These are phyloP conservation scores for Dryoscopus gambensis DNA, from an alignment of 2,113 vertebrate genomes.

Conservation along the genomic window DNA sequence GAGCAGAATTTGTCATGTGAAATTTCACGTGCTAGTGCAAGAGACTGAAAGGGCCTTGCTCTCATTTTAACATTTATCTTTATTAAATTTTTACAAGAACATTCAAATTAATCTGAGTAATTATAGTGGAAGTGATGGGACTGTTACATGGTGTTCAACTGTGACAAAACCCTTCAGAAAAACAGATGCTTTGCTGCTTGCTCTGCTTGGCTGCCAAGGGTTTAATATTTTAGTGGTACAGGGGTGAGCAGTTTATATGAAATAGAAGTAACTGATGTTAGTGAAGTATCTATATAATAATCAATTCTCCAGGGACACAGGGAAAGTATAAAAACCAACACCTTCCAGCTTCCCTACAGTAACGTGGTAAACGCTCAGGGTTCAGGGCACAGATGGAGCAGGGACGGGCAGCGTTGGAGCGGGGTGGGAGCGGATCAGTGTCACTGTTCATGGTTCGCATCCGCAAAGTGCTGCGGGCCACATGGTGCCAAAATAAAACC, in stretches of 20 bases:
- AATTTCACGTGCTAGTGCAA: neutral
- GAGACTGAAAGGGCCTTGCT: neutral
- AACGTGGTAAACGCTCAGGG: neutral
- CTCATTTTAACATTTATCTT: neutral
- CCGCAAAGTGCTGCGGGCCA: neutral
- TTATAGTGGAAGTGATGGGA: neutral
- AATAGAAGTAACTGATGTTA: neutral
- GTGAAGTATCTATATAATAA: neutral
- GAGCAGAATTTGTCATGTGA: neutral
- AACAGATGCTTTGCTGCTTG: neutral
- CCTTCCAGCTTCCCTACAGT: neutral
- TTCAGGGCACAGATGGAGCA: slow-evolving; percentile 21
- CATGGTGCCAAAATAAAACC: slow-evolving; percentile 28
- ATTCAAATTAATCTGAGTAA: neutral
- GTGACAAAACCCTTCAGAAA: neutral
- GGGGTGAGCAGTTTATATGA: neutral
- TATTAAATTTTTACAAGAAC: slow-evolving; percentile 40
- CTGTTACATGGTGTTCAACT: neutral
- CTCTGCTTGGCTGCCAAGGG: neutral
- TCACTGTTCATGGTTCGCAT: neutral
- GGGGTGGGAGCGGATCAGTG: neutral
- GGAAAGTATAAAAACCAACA: neutral
- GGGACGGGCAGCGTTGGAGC: neutral
- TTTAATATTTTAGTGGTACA: neutral
- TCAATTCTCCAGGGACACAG: neutral